Percentiles rank a stretch among this genome's conserved stretches.
phyloP scores from a whole-genome alignment of 2,797 vertebrate genomes.

The Antrozous pallidus region DNA sequence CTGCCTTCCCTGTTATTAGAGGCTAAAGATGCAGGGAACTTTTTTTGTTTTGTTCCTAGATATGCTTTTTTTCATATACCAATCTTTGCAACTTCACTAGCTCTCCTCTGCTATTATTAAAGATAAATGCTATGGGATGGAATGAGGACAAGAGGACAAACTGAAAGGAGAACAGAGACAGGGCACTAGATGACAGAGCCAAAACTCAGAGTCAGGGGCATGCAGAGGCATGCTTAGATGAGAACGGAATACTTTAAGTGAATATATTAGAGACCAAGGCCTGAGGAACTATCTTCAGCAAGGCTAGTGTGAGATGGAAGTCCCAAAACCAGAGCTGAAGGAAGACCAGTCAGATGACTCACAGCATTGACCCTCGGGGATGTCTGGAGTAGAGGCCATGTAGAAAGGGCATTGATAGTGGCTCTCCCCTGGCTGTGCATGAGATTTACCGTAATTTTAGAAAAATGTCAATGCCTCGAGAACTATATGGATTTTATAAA shows the following conservation, averaged over 20 bases:
- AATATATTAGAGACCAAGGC: neutral
- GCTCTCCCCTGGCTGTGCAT: neutral
- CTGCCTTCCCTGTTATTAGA: slow-evolving; percentile 17
- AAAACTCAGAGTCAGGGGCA: neutral
- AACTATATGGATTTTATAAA: neutral
- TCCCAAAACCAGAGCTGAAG: neutral
- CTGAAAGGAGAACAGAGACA: neutral
- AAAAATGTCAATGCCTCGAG: neutral
- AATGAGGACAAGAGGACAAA: neutral
- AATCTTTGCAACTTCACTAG: neutral
- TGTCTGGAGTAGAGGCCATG: neutral
- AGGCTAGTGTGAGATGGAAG: neutral
- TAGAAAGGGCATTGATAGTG: neutral
- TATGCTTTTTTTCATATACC: neutral
- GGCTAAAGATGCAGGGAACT: slow-evolving; percentile 2
- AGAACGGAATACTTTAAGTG: neutral
- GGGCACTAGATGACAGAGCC: neutral
- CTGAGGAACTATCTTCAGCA: neutral
- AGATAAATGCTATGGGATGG: neutral
- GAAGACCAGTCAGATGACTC: neutral
- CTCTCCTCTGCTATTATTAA: neutral
- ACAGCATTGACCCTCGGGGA: neutral
- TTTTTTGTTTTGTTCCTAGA: neutral
- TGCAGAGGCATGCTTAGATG: neutral
- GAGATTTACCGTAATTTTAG: neutral